Evolutionary conservation across 2,797 vertebrate species (phyloP), one percentile per base, ranked within the genome.

Genomic region (Crenichthys baileyi): DNA sequence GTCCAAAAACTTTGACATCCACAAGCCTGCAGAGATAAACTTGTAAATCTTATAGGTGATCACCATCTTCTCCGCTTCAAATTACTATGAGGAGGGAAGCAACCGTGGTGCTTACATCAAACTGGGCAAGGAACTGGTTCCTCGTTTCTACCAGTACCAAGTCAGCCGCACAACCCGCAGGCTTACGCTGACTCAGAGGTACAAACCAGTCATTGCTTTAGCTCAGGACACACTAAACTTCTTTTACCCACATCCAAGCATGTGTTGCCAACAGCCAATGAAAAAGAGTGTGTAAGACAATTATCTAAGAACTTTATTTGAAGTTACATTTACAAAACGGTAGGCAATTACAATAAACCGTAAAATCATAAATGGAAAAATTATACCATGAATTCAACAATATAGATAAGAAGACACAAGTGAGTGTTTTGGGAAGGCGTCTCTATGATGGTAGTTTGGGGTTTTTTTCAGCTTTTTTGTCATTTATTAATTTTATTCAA

Each of bases 41-140:
- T 2, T 26, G 6, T 81, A 9, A 39, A 22, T 67, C 50, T 70
- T 48, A 0, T 79, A 99, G 98, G 97, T 99, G 44, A 96, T 99
- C 91, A 99, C 98, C 48, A 93, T 99, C 88, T 99, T 99, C 95
- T 99, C 98, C 48, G 98, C 98, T 0, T 99, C 98, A n/a, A 99
- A 99, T 94, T 99, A 99, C 82, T 99, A 99, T 0, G 97, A 98
- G 91, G 97, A 97, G 81, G 98, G 98, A 84, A 99, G 98, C 88
- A 99, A 99, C 93, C 96, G 97, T 0, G 98, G 98, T 0, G 98
- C 98, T 0, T 99, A 99, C 82, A 88, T 99, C 87, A 99, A 96
- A 92, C 85, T 99, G 88, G 95, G 96, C 16, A 93, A 93, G n/a
- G 95, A 96, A 39, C 88, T 95, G 58, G 82, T 82, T 3, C 97